Percentiles rank a stretch among this genome's conserved stretches.
Evolutionary conservation across 2,888 invertebrate genomes (phyloP).

Genomic region (Drosophila sordidapex): DNA sequence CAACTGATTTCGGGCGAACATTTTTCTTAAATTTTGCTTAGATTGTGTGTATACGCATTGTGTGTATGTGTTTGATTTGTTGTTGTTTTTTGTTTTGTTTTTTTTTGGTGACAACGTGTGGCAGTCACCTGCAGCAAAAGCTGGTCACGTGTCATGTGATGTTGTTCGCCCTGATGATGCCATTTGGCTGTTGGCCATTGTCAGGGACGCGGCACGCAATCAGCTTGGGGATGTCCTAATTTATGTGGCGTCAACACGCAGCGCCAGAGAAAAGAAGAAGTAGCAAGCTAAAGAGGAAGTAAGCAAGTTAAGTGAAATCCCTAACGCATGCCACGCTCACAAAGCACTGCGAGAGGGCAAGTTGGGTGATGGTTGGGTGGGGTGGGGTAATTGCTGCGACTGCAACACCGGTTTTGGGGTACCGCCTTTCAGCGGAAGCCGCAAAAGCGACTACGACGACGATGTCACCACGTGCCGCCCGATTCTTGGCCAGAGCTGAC

Average conservation of each 20-base stretch:
- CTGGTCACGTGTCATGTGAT: constrained; percentile 63
- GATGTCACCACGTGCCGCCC: constrained; percentile 5
- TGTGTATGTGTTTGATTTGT: constrained; percentile 2
- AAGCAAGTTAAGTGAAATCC: constrained; percentile 5
- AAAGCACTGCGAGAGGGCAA: neutral
- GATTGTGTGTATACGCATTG: constrained; percentile 49
- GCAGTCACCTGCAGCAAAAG: constrained; percentile 50
- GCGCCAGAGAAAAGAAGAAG: neutral
- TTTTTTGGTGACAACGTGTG: constrained; percentile 66
- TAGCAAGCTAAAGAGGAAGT: neutral
- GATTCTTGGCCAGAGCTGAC: constrained; percentile 16
- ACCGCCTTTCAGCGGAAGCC: constrained; percentile 36
- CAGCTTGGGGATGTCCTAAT: constrained; percentile 56
- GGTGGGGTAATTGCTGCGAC: neutral
- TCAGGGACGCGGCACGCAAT: constrained; percentile 55
- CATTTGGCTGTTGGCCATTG: constrained; percentile 47
- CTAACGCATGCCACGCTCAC: constrained; percentile 10
- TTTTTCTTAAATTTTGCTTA: neutral
- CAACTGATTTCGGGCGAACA: constrained; percentile 26
- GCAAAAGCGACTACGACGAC: constrained; percentile 28
- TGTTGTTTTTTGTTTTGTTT: neutral
- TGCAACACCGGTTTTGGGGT: neutral
- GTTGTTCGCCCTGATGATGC: constrained; percentile 38
- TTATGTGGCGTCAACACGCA: constrained; percentile 73
- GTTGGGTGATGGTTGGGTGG: no score